These are phyloP conservation scores for Lutjanus erythropterus DNA, from an alignment of 2,113 vertebrate species.

Conservation along the genomic window DNA sequence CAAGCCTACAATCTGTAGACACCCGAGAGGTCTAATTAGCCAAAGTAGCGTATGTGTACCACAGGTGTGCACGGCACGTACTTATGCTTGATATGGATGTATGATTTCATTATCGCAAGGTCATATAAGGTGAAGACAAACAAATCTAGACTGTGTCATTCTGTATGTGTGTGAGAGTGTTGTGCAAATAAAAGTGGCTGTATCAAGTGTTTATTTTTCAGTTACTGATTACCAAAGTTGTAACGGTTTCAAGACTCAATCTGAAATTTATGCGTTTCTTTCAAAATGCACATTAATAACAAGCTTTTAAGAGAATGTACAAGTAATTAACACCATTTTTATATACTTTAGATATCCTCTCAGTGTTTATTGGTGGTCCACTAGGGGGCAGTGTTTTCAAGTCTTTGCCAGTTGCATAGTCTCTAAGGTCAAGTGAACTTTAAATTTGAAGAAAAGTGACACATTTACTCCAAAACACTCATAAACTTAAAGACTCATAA, in stretches of 20 bases:
- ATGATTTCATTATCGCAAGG: not conserved
- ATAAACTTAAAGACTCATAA: constrained; percentile 3
- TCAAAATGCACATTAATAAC: not conserved
- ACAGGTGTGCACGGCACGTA: not conserved
- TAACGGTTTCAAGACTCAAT: not conserved
- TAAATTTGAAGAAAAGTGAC: constrained; percentile 28
- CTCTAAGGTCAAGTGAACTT: constrained; percentile 34
- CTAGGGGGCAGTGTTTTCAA: constrained; percentile 79
- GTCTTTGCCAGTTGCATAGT: constrained; percentile 10
- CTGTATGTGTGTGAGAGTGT: not conserved
- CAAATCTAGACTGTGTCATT: not conserved
- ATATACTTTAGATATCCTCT: not conserved
- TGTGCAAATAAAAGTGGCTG: constrained; percentile 5
- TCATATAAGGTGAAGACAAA: constrained; percentile 23
- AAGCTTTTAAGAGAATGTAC: not conserved
- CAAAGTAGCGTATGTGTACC: not conserved
- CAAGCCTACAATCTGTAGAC: not conserved
- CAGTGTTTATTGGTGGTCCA: constrained; percentile 34
- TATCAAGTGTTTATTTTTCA: constrained; percentile 18
- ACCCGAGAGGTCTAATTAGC: not conserved
- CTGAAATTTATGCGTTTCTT: not conserved
- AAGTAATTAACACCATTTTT: not conserved
- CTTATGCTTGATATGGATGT: not conserved
- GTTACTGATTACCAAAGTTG: constrained; percentile 37
- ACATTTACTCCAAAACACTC: not conserved